Base-by-base conservation (phyloP, 2,888 invertebrate genomes). In the Mimas tiliae region DNA sequence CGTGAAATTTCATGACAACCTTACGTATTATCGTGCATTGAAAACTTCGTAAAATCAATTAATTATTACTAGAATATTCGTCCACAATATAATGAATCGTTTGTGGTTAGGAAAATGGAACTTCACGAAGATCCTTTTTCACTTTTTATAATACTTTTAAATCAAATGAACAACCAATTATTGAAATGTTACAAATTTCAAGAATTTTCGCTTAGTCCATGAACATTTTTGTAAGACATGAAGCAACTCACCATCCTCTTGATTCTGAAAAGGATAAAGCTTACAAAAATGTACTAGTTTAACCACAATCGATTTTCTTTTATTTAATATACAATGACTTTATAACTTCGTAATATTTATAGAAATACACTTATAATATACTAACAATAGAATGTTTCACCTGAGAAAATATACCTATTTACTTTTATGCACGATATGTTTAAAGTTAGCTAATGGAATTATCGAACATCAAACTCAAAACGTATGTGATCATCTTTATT, bases 181-280 rank as follows among this genome's bases (percentile, higher is more conserved):
- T 42, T 14, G 45, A 38, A 45, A 52, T 45, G 21, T 63, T 8
- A 62, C 14, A 34, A 53, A 66, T 64, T 53, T 50, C 65, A 74
- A 84, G 87, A 89, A 84, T 83, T 77, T 87, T 88, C 86, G 84
- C 81, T 75, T 72, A 82, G 81, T 79, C 85, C 83, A 80, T 83
- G 80, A 87, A 91, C 88, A 89, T 86, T 86, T 86, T 85, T 87
- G 91, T 83, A 90, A 88, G 90, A 82, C 77, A 74, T 75, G 77
- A 78, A 82, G 73, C 74, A 80, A 93, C 93, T 93, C 91, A 93
- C 93, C 93, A 88, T 92, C 92, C 93, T 77, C 78, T 81, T 79
- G 89, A 74, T 84, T 91, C 93, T 93, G 93, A 87, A 93, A 93
- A 87, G 82, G 82, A 82, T 81, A 78, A 83, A 85, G 83, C 93